These are phyloP conservation scores for Ormyrus labotus DNA, from an alignment of 2,888 invertebrate genomes.

Conservation along the genomic window DNA sequence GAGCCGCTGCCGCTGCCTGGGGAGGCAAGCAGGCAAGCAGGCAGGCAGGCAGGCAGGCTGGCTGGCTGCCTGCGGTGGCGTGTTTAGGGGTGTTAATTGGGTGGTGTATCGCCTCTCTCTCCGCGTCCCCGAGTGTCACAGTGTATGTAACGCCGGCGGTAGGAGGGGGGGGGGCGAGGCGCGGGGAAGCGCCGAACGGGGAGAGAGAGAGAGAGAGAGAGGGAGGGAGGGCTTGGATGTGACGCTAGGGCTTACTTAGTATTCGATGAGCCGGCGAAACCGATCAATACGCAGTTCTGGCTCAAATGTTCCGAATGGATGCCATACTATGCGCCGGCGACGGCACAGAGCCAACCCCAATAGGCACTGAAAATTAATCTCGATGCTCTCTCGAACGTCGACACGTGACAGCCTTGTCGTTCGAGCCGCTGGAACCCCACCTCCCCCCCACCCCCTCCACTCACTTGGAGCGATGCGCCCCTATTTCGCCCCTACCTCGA, in stretches of 20 bases:
- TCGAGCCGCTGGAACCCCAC: slow-evolving; percentile 15
- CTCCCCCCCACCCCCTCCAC: not conserved
- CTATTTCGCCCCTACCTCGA: not conserved
- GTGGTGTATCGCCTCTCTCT: slow-evolving; percentile 68
- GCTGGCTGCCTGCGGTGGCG: slow-evolving; percentile 64
- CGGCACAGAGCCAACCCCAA: slow-evolving; percentile 58
- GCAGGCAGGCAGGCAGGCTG: not conserved
- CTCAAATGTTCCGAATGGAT: slow-evolving; percentile 66
- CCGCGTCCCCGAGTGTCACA: slow-evolving; percentile 63
- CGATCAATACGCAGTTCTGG: slow-evolving; percentile 70
- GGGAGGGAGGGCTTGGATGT: slow-evolving; percentile 35
- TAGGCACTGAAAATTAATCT: slow-evolving; percentile 64
- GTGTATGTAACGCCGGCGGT: slow-evolving; percentile 58
- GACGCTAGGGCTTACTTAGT: slow-evolving; percentile 64
- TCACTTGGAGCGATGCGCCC: not conserved
- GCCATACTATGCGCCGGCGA: slow-evolving; percentile 58
- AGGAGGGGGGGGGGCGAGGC: not conserved
- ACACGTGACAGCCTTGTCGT: slow-evolving; percentile 55
- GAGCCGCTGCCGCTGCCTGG: slow-evolving; percentile 41
- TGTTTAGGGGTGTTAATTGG: slow-evolving; percentile 72
- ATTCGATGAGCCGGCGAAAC: slow-evolving; percentile 69
- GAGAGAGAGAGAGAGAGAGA: not conserved
- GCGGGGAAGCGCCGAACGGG: slow-evolving; percentile 4
- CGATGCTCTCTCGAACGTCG: slow-evolving; percentile 60
- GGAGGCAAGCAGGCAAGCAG: not conserved